These are phyloP conservation scores for Drosophila subsilvestris DNA, from an alignment of 2,888 invertebrate species.

Conservation along the genomic window DNA sequence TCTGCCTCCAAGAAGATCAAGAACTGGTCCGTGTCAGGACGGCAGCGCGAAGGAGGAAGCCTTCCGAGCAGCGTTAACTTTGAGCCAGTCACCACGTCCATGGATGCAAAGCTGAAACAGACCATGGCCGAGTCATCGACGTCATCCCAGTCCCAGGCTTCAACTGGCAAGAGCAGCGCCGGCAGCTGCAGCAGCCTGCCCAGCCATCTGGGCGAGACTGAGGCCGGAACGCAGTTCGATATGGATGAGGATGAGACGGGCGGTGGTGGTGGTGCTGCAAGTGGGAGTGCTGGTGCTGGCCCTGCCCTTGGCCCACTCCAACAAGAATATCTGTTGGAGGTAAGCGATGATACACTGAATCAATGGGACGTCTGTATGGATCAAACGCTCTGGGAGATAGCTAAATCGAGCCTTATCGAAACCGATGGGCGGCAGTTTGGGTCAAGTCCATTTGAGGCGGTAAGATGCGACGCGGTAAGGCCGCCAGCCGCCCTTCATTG, in stretches of 20 bases:
- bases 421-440: neutral
- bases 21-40: slow-evolving; percentile 81
- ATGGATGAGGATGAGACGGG: slow-evolving; percentile 39
- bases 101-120: slow-evolving; percentile 62
- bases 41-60: slow-evolving; percentile 88
- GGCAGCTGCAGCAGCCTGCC: slow-evolving; percentile 53
- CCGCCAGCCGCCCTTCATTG: neutral
- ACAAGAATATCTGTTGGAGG: slow-evolving; percentile 55
- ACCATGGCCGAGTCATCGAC: slow-evolving; percentile 5
- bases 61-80: slow-evolving; percentile 85
- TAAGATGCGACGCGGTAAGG: slow-evolving; percentile 22
- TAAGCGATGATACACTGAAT: slow-evolving; percentile 45
- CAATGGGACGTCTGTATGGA: slow-evolving; percentile 42
- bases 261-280: slow-evolving; percentile 11
- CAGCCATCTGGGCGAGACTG: slow-evolving; percentile 45
- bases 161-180: slow-evolving; percentile 16
- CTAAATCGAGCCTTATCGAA: neutral
- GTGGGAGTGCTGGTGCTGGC: neutral
- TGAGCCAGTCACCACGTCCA: slow-evolving; percentile 55
- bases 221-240: slow-evolving; percentile 45
- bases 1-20: slow-evolving; percentile 69
- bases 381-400: slow-evolving; percentile 29
- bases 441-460: slow-evolving; percentile 5
- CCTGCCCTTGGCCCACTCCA: slow-evolving; percentile 12
- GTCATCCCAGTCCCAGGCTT: slow-evolving; percentile 1